Base-by-base conservation (phyloP, 2,113 vertebrate genomes). In the Ceyx cyanopectus region DNA sequence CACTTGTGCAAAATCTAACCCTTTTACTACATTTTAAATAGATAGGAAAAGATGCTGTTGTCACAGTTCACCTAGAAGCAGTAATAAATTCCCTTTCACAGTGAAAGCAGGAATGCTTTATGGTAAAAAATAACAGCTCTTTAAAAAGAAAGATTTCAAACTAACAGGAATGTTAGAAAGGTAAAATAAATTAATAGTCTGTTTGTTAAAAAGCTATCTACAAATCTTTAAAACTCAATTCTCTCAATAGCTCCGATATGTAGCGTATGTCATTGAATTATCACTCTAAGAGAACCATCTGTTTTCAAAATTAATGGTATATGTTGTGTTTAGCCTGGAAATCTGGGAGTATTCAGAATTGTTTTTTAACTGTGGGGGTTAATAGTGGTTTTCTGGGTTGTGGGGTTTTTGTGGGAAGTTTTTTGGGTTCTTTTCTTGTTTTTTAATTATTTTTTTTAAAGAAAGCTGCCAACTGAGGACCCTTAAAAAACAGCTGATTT, bases 141-240 rank as follows among this genome's bases (percentile, higher is more conserved):
- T 88, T 80, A 93, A 94, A 96, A 85, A 89, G 29, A 96, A 93
- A 95, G 24, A 93, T 94, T 90, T 97, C 80, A 93, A 96, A 96
- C 76, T 77, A 96, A 93, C 70, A 69, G 72, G 30, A 92, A 90
- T 54, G 67, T 68, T 58, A 80, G 62, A 90, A 87, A 88, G 85
- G 87, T 89, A 95, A 96, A 92, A 96, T 81, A 95, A 97, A 94
- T 94, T 87, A 93, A 94, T 92, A 81, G 77, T 51, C 85, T 79
- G 21, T 87, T 84, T 91, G 69, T 92, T 93, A 86, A 95, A 50
- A 94, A 67, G 89, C 9, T 6, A 94, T 68, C 82, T 81, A 81
- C 46, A 83, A 89, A 93, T 85, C 94, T 92, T 93, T 75, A 92
- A 69, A 81, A 87, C 91, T 27, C 75, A 81, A 72, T 92, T 94